These are phyloP conservation scores for Cactoblastis cactorum DNA, from an alignment of 2,888 invertebrate species.

Conservation along the genomic window DNA sequence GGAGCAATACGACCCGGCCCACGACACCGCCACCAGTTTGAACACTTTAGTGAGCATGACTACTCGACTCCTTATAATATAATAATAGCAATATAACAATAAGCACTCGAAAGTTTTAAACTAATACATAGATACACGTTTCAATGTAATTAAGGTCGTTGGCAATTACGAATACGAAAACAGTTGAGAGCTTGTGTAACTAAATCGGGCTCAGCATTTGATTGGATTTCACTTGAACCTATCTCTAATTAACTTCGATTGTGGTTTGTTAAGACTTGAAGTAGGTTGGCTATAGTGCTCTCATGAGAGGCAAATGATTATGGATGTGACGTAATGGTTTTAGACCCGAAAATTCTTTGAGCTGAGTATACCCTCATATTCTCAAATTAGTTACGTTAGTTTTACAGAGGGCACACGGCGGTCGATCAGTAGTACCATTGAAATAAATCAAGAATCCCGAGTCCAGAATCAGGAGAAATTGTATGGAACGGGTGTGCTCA, in stretches of 20 bases:
- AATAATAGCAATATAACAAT: not conserved
- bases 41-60: not conserved
- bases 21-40: no score
- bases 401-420: no score
- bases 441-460: no score
- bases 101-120: constrained; percentile 2
- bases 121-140: not conserved
- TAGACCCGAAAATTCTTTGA: not conserved
- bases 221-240: constrained; percentile 7
- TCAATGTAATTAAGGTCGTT: constrained; percentile 3
- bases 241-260: constrained; percentile 3
- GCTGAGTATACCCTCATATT: no score
- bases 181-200: constrained; percentile 3
- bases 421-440: no score
- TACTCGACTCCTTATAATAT: no score
- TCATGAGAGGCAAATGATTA: not conserved
- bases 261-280: not conserved
- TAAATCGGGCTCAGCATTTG: constrained; percentile 6
- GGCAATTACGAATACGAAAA: constrained; percentile 1
- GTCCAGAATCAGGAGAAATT: no score
- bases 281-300: not conserved
- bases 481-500: no score
- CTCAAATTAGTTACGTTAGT: no score
- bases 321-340: not conserved
- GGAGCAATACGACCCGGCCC: no score